These are phyloP conservation scores for Chionoecetes opilio DNA, from an alignment of 1,140 invertebrate genomes.

Conservation along the genomic window DNA sequence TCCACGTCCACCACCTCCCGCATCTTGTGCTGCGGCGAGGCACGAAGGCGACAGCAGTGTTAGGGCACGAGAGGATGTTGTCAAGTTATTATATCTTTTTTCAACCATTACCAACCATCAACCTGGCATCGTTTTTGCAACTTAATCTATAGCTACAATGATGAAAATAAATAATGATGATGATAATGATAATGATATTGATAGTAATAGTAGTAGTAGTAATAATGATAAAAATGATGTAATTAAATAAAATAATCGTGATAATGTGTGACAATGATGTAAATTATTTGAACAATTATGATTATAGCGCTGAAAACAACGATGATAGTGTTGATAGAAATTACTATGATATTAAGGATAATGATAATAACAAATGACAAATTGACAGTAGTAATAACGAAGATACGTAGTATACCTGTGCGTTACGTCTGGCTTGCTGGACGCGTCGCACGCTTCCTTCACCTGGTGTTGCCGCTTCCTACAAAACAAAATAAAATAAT, in stretches of 20 bases:
- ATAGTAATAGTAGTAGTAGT: not conserved
- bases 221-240: not conserved
- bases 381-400: no score
- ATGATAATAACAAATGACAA: no score
- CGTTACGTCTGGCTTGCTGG: not conserved
- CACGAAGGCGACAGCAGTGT: not conserved
- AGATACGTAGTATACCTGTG: no score
- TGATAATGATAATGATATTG: not conserved
- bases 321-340: not conserved
- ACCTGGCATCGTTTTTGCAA: no score
- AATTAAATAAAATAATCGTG: no score
- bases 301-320: not conserved
- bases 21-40: constrained; percentile 31
- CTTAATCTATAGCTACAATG: no score
- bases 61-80: not conserved
- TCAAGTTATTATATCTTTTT: no score
- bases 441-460: constrained; percentile 48
- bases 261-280: no score
- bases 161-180: not conserved
- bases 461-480: constrained; percentile 53
- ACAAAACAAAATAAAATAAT: not conserved
- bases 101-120: no score
- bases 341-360: not conserved
- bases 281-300: not conserved
- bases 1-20: constrained; percentile 41